Conservation (phyloP, 2,888 invertebrate genomes). For the Meliscaeva auricollis region DNA sequence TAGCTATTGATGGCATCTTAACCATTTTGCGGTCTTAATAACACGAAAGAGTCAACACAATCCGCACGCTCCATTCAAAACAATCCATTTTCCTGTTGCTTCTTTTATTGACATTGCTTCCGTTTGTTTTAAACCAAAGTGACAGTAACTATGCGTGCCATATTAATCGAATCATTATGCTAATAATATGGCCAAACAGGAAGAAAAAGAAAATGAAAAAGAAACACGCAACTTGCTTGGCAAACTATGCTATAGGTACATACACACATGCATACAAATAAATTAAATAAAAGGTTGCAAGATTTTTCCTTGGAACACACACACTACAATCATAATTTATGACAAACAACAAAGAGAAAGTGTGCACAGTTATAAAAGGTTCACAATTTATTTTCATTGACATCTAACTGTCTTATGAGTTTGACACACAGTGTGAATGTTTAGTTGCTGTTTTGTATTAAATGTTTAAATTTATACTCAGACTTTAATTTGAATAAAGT, state of each 20-base stretch:
- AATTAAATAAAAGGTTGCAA: constrained; percentile 28
- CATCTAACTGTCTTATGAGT: constrained; percentile 35
- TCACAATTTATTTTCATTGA: constrained; percentile 28
- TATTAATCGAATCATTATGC: constrained; percentile 71
- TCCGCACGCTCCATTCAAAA: neutral
- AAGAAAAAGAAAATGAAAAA: constrained; percentile 51
- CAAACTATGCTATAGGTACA: neutral
- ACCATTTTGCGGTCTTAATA: neutral
- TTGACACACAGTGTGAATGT: neutral
- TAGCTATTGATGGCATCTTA: neutral
- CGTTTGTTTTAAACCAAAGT: constrained; percentile 9
- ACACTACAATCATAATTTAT: neutral
- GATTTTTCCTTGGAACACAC: constrained; percentile 24
- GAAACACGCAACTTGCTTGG: constrained; percentile 2
- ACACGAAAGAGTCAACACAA: neutral
- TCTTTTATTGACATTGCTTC: constrained; percentile 25
- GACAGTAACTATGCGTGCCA: constrained; percentile 56
- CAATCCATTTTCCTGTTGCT: constrained; percentile 16
- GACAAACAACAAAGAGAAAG: constrained; percentile 54
- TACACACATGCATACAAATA: constrained; percentile 14
- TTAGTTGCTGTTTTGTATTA: neutral
- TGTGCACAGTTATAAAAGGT: neutral
- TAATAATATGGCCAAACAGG: constrained; percentile 53
- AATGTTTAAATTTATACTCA: too few species aligned
- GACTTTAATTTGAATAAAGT: too few species aligned